Evolutionary conservation across 2,888 invertebrate genomes (phyloP), one percentile per base, ranked within the genome.

Genomic region (Meiosimyza platycephala): DNA sequence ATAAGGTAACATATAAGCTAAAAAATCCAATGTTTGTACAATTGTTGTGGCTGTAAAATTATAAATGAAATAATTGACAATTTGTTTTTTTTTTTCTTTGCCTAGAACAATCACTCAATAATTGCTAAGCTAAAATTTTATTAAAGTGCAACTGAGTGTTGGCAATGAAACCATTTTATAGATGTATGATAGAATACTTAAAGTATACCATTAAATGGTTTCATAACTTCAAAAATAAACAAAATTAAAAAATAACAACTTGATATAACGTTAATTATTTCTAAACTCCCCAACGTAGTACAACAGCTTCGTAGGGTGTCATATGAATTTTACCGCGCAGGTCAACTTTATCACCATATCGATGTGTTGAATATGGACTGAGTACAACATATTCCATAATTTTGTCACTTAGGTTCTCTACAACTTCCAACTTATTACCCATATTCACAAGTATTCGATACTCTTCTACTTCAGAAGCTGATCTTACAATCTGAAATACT

Each of bases 401-500:
- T 16, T 75, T 79, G 15, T 78, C 65, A 5, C 75, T 72, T 5
- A 85, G 77, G 5, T 76, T 76, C 0, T 78, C 73, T 3, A 85
- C 51, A 1, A 57, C 55, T 64, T 85, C 83, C 0, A 85, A 47
- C 0, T 79, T 71, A 55, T 81, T 81, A 55, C 85, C 84, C 79
- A 85, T 73, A 77, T 85, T 85, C 0, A 84, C 78, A 2, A 85
- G 71, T 22, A 84, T 78, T 16, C 84, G 81, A 59, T 83, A 85
- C 52, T 85, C 83, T 63, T 85, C 85, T 2, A 57, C 63, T 5
- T 70, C 55, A 3, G 78, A 77, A 16, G 80, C 77, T 4, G 84
- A 79, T 47, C 85, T 78, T n/a, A 84, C 76, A 65, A 85, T 84
- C 71, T 85, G 84, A 15, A 85, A 77, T 0, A 85, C 82, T 62